Evolutionary conservation across 2,888 invertebrate species (phyloP).

Genomic region (Platynereis dumerilii): DNA sequence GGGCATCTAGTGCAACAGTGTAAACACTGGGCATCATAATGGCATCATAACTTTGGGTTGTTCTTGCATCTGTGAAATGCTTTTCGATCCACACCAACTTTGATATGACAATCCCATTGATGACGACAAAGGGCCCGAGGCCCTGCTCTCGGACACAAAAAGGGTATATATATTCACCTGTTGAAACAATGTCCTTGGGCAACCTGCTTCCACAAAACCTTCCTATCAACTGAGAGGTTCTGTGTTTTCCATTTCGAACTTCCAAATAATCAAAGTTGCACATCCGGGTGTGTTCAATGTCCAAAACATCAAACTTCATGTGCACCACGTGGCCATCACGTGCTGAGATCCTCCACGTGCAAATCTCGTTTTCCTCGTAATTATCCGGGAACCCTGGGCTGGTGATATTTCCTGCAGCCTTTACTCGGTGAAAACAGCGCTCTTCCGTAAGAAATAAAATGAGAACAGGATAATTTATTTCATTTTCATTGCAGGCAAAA

Average conservation of each 20-base stretch:
- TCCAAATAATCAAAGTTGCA: constrained; percentile 34
- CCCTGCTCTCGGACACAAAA: too few relatives aligned
- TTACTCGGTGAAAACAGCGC: constrained; percentile 22
- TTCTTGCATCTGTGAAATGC: too few relatives aligned
- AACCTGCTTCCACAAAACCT: constrained; percentile 27
- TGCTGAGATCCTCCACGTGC: constrained; percentile 31
- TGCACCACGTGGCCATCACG: constrained; percentile 15
- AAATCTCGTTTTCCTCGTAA: constrained; percentile 23
- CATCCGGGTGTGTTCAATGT: constrained; percentile 27
- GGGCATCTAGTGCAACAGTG: too few relatives aligned
- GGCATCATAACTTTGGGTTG: too few relatives aligned
- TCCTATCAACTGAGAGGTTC: constrained; percentile 23
- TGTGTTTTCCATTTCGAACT: constrained; percentile 28
- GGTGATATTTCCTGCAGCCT: constrained; percentile 20
- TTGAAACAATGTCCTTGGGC: constrained; percentile 20
- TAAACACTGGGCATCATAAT: too few relatives aligned
- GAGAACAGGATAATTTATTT: neutral
- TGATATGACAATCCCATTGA: too few relatives aligned
- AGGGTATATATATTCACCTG: too few relatives aligned
- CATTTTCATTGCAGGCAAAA: too few relatives aligned
- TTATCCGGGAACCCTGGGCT: constrained; percentile 19
- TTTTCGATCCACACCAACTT: too few relatives aligned
- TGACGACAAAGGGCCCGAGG: too few relatives aligned
- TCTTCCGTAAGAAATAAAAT: constrained; percentile 13
- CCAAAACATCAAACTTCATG: constrained; percentile 27